Conservation (phyloP, 2,888 invertebrate genomes). For the Thelaira solivaga region DNA sequence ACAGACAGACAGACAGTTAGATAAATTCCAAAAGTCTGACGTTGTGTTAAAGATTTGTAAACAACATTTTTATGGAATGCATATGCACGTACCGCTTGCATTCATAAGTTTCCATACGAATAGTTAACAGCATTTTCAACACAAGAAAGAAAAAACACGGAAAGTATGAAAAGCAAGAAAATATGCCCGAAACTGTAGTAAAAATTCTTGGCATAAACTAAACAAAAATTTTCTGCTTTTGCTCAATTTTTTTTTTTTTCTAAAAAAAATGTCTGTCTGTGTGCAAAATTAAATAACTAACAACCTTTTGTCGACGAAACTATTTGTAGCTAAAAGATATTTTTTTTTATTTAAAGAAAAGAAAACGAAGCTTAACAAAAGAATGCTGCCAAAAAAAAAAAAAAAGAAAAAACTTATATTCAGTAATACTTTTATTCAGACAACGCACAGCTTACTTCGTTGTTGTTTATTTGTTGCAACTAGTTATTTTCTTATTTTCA, state of each 20-base stretch:
- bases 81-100: constrained; percentile 1
- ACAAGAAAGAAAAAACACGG: no score
- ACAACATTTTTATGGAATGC: background rate
- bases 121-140: background rate
- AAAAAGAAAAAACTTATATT: no score
- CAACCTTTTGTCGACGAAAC: background rate
- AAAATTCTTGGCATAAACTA: constrained; percentile 20
- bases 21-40: background rate
- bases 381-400: background rate
- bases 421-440: background rate
- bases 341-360: no score
- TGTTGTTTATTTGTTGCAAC: background rate
- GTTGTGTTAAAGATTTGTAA: background rate
- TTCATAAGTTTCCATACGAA: background rate
- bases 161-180: constrained; percentile 15
- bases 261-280: no score
- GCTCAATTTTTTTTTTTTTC: no score
- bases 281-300: background rate
- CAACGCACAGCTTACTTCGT: background rate
- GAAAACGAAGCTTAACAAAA: background rate
- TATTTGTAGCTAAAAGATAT: background rate
- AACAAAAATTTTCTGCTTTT: no score
- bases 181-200: constrained; percentile 10
- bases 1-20: background rate
- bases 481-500: background rate